A percentile compares a stretch with the other conserved stretches of the same genome.
Evolutionary conservation across 2,797 vertebrate species (phyloP).

Genomic region (Cygnus olor): DNA sequence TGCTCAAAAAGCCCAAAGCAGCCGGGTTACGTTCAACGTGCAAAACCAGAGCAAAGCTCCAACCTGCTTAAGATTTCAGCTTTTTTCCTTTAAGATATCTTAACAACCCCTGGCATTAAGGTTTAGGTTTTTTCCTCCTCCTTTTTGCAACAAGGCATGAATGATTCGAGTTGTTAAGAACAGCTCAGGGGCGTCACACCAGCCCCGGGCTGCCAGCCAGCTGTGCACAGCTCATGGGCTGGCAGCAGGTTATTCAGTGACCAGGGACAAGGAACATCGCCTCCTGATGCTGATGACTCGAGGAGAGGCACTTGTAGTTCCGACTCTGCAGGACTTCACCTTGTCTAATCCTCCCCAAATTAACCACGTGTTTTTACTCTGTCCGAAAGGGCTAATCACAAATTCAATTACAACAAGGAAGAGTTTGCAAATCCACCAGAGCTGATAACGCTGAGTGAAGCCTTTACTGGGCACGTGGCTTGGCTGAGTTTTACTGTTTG

Average conservation of each 20-base stretch:
- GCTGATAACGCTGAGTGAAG: background rate
- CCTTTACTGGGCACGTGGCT: background rate
- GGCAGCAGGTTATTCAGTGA: too few relatives aligned
- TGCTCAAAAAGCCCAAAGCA: background rate
- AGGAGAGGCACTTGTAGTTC: background rate
- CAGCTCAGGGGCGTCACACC: background rate
- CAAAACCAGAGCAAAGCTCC: background rate
- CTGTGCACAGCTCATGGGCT: fast-evolving
- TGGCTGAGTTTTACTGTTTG: background rate
- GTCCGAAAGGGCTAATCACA: too few relatives aligned
- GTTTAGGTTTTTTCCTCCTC: background rate
- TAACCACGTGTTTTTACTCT: background rate
- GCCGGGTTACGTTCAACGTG: background rate
- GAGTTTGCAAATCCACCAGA: background rate
- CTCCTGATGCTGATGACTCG: background rate
- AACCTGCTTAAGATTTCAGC: background rate
- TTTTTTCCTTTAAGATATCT: background rate
- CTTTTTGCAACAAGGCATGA: background rate
- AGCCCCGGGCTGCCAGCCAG: background rate
- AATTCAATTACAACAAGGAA: background rate
- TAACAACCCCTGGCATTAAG: background rate
- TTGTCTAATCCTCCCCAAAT: background rate
- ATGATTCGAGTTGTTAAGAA: background rate
- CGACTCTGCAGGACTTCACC: background rate
- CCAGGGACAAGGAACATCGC: background rate